Evolutionary conservation across 2,797 vertebrate genomes (phyloP), one percentile per base, ranked within the genome.

Genomic region (Adelosebastes latens): DNA sequence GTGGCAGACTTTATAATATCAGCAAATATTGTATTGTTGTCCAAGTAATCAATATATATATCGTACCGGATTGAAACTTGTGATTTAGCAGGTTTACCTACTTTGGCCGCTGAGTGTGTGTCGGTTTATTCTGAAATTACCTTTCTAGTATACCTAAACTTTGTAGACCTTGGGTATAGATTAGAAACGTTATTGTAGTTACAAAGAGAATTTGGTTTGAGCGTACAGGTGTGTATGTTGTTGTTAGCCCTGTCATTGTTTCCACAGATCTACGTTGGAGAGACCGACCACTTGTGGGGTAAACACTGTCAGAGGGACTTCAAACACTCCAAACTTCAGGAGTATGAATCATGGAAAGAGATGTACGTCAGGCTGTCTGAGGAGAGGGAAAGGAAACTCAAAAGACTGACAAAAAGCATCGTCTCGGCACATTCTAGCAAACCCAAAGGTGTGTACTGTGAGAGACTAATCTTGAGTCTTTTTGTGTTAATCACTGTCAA

Each of bases 321-420:
- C 81, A 96, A 96, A 87, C 90, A 93, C 2, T 91, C 95, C 52
- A 91, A 27, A 78, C 94, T 96, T 25, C 86, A 93, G 80, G 95
- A 97, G 79, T 96, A 96, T n/a, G 97, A 98, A 84, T 97, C 97
- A 31, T 97, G 97, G 97, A 96, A 96, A 73, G 97, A 98, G 92
- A 96, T 97, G 97, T 96, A 97, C 85, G 69, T 96, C 79, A 93
- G 97, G 34, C 83, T 97, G 18, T 96, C 94, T 32, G 94, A 95
- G 82, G 96, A 97, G 86, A 94, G 97, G 82, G 97, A 98, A 78
- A 93, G 92, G 81, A 98, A 97, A 90, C 88, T 98, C 46, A 93
- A 96, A 83, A 89, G 70, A 10, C 94, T 99, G 83, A 96, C 97
- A 3, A 96, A 97, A 93, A 97, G 82, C 83, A 98, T 98, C 0